A percentile compares a stretch with the other conserved stretches of the same genome.
These are phyloP conservation scores for Silurus glanis DNA, from an alignment of 2,113 vertebrate genomes.

Conservation along the genomic window DNA sequence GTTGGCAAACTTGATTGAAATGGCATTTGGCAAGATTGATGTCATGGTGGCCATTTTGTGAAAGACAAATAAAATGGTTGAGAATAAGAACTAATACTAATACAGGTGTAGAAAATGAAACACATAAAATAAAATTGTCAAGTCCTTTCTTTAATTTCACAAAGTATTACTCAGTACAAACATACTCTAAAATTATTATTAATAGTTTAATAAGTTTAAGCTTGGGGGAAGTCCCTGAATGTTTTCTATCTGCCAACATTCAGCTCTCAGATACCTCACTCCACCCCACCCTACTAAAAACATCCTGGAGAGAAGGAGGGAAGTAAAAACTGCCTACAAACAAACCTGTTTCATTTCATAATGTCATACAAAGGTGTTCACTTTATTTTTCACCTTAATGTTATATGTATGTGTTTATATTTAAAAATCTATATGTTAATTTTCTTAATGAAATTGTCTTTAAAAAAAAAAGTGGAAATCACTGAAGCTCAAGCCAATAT, in stretches of 20 bases:
- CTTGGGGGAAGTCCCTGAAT: too few relatives aligned
- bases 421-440: background rate
- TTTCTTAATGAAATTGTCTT: background rate
- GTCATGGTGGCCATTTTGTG: slow-evolving; percentile 27
- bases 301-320: background rate
- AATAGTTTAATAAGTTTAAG: too few relatives aligned
- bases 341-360: background rate
- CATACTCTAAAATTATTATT: background rate
- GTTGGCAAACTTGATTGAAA: background rate
- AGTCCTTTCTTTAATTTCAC: background rate
- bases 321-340: background rate
- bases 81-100: background rate
- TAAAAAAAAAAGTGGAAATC: background rate
- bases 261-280: background rate
- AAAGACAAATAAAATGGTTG: background rate
- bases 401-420: background rate
- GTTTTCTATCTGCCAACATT: background rate
- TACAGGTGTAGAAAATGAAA: background rate
- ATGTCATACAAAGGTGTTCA: background rate
- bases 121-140: background rate
- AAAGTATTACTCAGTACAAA: background rate
- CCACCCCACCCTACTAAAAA: background rate
- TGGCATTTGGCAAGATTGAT: background rate
- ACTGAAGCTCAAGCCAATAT: background rate
- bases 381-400: background rate